Evolutionary conservation across 1,140 invertebrate species (phyloP).

Genomic region (Zaprionus capensis): DNA sequence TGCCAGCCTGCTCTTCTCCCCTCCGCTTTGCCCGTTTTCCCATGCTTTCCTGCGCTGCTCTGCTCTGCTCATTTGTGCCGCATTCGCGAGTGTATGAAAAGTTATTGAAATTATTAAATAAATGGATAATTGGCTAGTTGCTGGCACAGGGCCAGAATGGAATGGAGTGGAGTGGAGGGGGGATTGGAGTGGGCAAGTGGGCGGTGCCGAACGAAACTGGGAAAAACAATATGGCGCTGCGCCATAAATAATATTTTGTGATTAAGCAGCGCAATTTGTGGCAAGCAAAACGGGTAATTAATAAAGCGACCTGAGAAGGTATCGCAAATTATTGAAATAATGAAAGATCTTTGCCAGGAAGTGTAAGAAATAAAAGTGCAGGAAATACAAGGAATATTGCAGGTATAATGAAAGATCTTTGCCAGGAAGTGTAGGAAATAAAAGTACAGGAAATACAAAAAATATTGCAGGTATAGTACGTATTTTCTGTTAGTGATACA

Average conservation of each 20-base stretch:
- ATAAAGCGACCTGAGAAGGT: slow-evolving; percentile 19
- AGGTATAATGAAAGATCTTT: neutral
- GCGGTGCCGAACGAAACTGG: slow-evolving; percentile 42
- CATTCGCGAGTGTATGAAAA: slow-evolving; percentile 71
- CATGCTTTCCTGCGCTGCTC: neutral
- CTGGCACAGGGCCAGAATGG: neutral
- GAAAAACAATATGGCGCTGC: slow-evolving; percentile 59
- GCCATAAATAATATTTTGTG: slow-evolving; percentile 59
- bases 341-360: neutral
- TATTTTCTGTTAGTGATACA: no score
- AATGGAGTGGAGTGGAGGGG: neutral
- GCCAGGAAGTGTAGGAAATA: neutral
- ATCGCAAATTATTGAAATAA: neutral
- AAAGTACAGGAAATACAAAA: no score
- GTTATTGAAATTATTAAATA: slow-evolving; percentile 81
- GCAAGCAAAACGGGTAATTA: slow-evolving; percentile 44
- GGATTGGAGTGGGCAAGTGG: slow-evolving; percentile 27
- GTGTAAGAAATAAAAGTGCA: neutral
- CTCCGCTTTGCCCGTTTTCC: neutral
- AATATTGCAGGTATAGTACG: neutral
- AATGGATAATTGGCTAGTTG: slow-evolving; percentile 72
- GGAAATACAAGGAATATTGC: no score
- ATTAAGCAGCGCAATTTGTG: slow-evolving; percentile 35
- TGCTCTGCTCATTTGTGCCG: slow-evolving; percentile 27
- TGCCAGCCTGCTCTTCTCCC: neutral